These are phyloP conservation scores for Eupithecia pulchellata DNA, from an alignment of 2,888 invertebrate genomes.

Conservation along the genomic window DNA sequence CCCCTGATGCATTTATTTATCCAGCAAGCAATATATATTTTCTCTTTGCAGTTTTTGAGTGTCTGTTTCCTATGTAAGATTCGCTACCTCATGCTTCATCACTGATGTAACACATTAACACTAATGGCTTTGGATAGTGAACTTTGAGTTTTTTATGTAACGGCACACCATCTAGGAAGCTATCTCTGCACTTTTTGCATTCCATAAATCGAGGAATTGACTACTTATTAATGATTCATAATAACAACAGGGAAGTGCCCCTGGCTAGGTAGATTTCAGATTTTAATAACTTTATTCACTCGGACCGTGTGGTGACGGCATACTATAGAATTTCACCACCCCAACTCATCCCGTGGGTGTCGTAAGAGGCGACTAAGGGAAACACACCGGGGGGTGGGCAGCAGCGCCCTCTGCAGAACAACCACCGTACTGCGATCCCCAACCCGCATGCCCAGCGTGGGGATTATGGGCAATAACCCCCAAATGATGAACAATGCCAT, in stretches of 20 bases:
- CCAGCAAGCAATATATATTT: too few relatives aligned
- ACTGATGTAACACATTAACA: conserved; percentile 44
- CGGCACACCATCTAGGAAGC: conserved; percentile 37
- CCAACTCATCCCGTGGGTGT: too few relatives aligned
- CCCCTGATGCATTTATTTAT: background rate
- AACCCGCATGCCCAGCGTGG: too few relatives aligned
- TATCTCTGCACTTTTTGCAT: conserved; percentile 35
- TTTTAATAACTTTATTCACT: background rate
- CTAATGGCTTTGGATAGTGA: conserved; percentile 38
- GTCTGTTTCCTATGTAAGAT: conserved; percentile 17
- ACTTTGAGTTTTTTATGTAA: conserved; percentile 43
- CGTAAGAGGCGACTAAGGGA: too few relatives aligned
- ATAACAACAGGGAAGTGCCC: background rate
- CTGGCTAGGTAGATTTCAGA: background rate
- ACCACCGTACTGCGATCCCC: too few relatives aligned
- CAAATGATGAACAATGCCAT: too few relatives aligned
- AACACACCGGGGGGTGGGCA: too few relatives aligned
- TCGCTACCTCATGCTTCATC: conserved; percentile 17
- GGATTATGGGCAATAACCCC: too few relatives aligned
- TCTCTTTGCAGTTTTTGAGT: background rate
- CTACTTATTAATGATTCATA: background rate
- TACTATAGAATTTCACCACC: too few relatives aligned
- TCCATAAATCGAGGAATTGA: conserved; percentile 28
- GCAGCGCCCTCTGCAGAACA: too few relatives aligned
- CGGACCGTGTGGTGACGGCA: too few relatives aligned